phyloP scores from a whole-genome alignment of 2,113 vertebrate species.

The Himantopus leucocephalus region DNA sequence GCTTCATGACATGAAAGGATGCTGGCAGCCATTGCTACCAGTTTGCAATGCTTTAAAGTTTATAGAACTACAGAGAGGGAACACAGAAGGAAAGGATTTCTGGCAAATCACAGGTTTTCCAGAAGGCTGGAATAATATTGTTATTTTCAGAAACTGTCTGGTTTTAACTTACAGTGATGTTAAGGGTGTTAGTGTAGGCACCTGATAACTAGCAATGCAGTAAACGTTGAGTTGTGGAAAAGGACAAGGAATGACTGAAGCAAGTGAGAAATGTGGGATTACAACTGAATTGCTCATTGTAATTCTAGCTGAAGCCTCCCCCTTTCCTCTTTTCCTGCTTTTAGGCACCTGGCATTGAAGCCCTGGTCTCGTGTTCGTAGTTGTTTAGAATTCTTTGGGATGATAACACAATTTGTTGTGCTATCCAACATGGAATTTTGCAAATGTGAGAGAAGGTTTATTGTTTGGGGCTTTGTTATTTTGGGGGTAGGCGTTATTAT shows the following conservation, averaged over 20 bases:
- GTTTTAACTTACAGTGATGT: not conserved
- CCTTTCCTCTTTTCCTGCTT: not conserved
- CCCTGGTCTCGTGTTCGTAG: not conserved
- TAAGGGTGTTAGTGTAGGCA: not conserved
- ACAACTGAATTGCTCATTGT: fast-evolving
- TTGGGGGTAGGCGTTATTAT: not conserved
- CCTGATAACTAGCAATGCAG: not conserved
- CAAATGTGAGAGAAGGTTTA: not conserved
- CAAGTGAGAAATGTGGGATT: not conserved
- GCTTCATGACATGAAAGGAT: not conserved
- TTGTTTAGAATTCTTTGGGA: not conserved
- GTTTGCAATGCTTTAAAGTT: not conserved
- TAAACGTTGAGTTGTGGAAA: not conserved
- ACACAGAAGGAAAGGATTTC: not conserved
- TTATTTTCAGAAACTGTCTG: not conserved
- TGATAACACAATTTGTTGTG: not conserved
- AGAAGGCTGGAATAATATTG: not conserved
- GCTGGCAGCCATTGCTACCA: not conserved
- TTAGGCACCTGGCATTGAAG: not conserved
- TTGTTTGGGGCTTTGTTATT: not conserved
- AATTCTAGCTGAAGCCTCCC: not conserved
- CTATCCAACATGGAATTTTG: not conserved
- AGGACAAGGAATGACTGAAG: not conserved
- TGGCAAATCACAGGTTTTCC: not conserved
- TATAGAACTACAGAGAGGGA: not conserved